A percentile compares a stretch with the other conserved stretches of the same genome.
Conservation (phyloP, 2,113 vertebrate genomes). For the Dasyprocta punctata region DNA sequence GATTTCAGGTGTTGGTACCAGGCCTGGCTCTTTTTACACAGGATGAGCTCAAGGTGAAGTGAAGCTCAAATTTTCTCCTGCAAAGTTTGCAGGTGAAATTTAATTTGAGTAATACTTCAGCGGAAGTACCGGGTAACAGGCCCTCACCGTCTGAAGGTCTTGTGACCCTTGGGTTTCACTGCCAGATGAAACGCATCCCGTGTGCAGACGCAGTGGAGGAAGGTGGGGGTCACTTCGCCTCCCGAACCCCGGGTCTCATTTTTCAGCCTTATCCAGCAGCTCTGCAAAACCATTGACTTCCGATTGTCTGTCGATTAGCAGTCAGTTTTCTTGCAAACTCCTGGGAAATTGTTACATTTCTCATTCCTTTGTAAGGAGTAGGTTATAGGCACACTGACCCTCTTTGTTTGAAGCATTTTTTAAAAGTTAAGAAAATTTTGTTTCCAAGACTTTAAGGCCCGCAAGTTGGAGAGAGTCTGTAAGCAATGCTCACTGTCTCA, state of each 20-base stretch:
- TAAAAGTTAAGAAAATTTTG: background rate
- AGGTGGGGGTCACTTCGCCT: accelerated
- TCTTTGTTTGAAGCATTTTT: background rate
- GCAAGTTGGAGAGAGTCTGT: background rate
- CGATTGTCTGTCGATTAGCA: accelerated
- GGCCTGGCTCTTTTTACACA: background rate
- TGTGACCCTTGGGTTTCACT: background rate
- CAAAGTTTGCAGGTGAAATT: background rate
- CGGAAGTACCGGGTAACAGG: background rate
- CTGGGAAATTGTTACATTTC: accelerated
- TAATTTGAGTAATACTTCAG: background rate
- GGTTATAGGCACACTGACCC: background rate
- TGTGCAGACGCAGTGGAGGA: no score
- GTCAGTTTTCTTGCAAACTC: background rate
- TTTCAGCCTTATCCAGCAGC: background rate
- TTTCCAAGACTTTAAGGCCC: background rate
- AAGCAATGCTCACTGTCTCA: accelerated
- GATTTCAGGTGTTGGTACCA: background rate
- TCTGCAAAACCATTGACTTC: background rate
- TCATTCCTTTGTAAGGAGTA: background rate
- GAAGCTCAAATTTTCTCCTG: background rate
- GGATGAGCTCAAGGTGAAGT: background rate
- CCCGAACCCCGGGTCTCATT: background rate
- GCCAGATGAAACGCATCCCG: background rate
- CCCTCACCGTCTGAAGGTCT: background rate